phyloP scores from a whole-genome alignment of 2,797 vertebrate species.

The Micromesistius poutassou region DNA sequence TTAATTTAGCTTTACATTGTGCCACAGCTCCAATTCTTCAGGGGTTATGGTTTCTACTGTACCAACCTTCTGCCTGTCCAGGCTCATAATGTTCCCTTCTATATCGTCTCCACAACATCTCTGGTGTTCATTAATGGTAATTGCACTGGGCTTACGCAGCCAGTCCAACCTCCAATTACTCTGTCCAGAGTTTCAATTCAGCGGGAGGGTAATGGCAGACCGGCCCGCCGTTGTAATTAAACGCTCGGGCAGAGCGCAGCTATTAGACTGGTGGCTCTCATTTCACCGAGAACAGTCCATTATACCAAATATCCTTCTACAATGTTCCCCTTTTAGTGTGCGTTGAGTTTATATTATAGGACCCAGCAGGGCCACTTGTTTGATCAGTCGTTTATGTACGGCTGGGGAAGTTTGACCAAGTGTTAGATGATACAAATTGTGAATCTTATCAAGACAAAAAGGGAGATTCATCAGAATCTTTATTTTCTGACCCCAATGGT shows the following conservation, averaged over 20 bases:
- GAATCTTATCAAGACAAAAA: neutral
- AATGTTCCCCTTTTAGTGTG: neutral
- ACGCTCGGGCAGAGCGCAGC: slow-evolving; percentile 28
- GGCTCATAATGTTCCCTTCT: neutral
- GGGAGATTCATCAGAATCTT: neutral
- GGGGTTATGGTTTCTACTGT: neutral
- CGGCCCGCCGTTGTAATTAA: slow-evolving; percentile 46
- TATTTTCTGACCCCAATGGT: neutral
- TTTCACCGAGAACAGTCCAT: neutral
- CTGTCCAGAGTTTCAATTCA: slow-evolving; percentile 52
- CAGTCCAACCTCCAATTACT: slow-evolving; percentile 49
- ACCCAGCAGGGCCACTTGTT: neutral
- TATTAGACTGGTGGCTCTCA: slow-evolving; percentile 19
- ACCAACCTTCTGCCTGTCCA: neutral
- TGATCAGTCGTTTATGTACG: neutral
- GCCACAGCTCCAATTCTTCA: neutral
- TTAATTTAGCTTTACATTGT: slow-evolving; percentile 14
- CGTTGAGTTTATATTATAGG: neutral
- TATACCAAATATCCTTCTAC: neutral
- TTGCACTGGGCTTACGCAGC: slow-evolving; percentile 26
- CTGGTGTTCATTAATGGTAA: slow-evolving; percentile 45
- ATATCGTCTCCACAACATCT: slow-evolving; percentile 16
- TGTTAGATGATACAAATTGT: neutral
- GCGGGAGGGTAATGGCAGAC: slow-evolving; percentile 50
- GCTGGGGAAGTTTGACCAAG: neutral